phyloP scores from a whole-genome alignment of 2,797 vertebrate species.

The Bucorvus abyssinicus region DNA sequence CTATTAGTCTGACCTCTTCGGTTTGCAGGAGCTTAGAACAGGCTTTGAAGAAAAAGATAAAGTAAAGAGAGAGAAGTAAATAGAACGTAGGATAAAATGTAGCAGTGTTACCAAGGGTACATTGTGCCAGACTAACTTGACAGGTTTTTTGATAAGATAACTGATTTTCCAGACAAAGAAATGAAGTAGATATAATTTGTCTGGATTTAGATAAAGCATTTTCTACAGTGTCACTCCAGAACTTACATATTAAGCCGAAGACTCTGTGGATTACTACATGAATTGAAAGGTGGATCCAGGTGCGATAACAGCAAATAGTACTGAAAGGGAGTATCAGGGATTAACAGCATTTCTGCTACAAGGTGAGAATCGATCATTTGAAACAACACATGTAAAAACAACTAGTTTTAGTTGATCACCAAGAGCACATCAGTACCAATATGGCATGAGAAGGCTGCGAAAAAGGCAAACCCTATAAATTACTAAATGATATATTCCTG shows the following conservation, averaged over 20 bases:
- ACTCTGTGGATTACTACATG: not conserved
- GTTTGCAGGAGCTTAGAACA: conserved; percentile 5
- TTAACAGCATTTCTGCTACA: not conserved
- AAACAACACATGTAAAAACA: not conserved
- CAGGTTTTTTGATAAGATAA: conserved; percentile 28
- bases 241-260: not conserved
- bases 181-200: conserved; percentile 27
- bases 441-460: not conserved
- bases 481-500: not conserved
- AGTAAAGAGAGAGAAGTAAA: conserved; percentile 32
- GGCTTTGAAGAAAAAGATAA: conserved; percentile 40
- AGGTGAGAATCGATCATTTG: not conserved
- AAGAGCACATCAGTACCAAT: not conserved
- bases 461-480: not conserved
- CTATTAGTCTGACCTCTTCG: conserved; percentile 44
- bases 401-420: not conserved
- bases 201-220: conserved; percentile 30
- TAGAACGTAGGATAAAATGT: conserved; percentile 14
- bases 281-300: not conserved
- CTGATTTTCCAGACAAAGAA: conserved; percentile 40
- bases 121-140: not conserved
- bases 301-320: not conserved
- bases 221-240: not conserved
- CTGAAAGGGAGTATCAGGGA: not conserved
- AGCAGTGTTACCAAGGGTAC: not conserved